Percentiles rank a stretch among this genome's conserved stretches.
phyloP scores from a whole-genome alignment of 2,888 invertebrate species.

The Scaptomyza tumidula region DNA sequence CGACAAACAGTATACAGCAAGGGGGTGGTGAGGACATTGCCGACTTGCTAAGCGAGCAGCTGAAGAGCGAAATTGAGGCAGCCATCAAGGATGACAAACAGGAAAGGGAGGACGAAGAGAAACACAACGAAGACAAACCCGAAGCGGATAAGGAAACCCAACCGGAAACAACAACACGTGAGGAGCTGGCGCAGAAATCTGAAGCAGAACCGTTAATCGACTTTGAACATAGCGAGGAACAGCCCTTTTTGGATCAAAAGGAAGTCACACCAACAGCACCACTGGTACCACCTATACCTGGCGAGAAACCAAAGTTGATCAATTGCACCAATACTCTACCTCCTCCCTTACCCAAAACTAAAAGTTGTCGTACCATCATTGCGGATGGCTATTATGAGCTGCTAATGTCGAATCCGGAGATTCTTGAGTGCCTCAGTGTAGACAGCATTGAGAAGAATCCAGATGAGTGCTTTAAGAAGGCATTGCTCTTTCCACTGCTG shows the following conservation, averaged over 20 bases:
- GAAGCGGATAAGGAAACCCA: constrained; percentile 67
- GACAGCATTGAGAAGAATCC: constrained; percentile 94
- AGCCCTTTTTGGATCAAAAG: constrained; percentile 19
- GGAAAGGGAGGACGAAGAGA: constrained; percentile 45
- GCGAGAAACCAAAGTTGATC: constrained; percentile 55
- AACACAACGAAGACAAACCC: constrained; percentile 41
- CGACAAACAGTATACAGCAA: constrained; percentile 78
- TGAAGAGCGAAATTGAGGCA: constrained; percentile 82
- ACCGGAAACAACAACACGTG: constrained; percentile 22
- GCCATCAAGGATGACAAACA: constrained; percentile 82
- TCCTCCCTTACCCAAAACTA: constrained; percentile 85
- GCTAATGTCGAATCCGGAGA: constrained; percentile 90
- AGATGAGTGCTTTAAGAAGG: constrained; percentile 95
- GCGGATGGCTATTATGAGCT: constrained; percentile 93
- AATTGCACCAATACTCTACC: constrained; percentile 76
- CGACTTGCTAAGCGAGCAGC: constrained; percentile 81
- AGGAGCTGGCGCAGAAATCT: constrained; percentile 29
- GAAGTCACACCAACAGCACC: constrained; percentile 6
- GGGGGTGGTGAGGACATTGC: constrained; percentile 84
- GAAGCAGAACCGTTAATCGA: constrained; percentile 60
- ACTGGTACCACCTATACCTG: constrained; percentile 50
- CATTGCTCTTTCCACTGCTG: constrained; percentile 93
- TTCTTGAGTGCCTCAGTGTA: constrained; percentile 91
- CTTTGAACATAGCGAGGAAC: constrained; percentile 34
- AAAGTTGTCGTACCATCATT: constrained; percentile 87